phyloP scores from a whole-genome alignment of 2,113 vertebrate genomes.

The Oxyruncus cristatus region DNA sequence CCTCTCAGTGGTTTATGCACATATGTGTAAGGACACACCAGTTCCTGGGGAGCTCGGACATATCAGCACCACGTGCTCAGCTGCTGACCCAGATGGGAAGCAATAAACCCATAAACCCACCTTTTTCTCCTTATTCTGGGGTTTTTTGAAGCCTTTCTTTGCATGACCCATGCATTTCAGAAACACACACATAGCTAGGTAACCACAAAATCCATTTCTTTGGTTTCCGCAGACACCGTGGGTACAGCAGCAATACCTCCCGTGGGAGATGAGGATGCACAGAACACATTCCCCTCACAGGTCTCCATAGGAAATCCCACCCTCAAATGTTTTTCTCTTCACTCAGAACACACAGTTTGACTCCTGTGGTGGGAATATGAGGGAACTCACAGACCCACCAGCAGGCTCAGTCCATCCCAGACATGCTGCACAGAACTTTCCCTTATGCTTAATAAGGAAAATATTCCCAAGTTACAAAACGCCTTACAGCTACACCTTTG shows the following conservation, averaged over 20 bases:
- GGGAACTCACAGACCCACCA: background rate
- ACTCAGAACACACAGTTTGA: accelerated
- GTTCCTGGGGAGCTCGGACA: accelerated
- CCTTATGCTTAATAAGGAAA: background rate
- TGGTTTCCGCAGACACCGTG: background rate
- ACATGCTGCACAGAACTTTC: accelerated
- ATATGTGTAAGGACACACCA: accelerated
- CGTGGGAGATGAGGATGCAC: accelerated
- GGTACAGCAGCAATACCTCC: background rate
- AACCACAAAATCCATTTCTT: background rate
- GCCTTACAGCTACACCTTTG: background rate
- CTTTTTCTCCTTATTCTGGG: background rate
- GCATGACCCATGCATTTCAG: accelerated
- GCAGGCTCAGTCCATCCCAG: background rate
- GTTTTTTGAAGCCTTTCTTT: background rate
- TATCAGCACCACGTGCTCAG: accelerated
- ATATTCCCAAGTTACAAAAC: background rate
- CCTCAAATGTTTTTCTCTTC: background rate
- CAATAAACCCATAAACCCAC: background rate
- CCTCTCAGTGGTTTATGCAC: accelerated
- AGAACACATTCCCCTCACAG: background rate
- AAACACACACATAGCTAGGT: accelerated
- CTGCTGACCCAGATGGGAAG: background rate
- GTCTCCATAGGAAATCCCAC: background rate
- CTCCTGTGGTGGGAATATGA: background rate